Base-by-base conservation (phyloP, 1,140 invertebrate genomes). In the Idris sp. region DNA sequence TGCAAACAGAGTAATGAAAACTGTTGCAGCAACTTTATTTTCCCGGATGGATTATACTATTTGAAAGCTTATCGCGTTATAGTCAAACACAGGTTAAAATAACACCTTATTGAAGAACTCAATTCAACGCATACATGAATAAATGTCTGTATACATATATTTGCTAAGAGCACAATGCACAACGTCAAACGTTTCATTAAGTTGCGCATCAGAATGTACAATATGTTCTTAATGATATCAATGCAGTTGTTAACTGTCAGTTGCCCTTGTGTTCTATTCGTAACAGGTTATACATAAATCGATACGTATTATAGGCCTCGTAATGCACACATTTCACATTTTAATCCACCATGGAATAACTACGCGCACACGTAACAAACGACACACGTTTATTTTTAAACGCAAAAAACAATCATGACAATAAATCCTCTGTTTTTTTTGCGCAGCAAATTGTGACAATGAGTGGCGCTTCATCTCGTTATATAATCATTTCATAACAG, bases 141-240 rank as follows among this genome's bases (percentile, higher is more conserved):
- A n/a, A n/a, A n/a, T n/a, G n/a, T n/a, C n/a, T n/a, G n/a, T n/a
- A n/a, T n/a, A n/a, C n/a, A n/a, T n/a, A n/a, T n/a, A n/a, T n/a
- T n/a, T n/a, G n/a, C n/a, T n/a, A n/a, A n/a, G n/a, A n/a, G n/a
- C 30, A 72, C 58, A 62, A 72, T 72, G 36, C 51, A 10, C 49
- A 59, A 64, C 59, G 69, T 73, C 69, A 73, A 64, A 59, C 44
- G 53, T 73, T 73, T 73, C 59, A 73, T 58, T 73, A 64, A 58
- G 36, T 44, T 62, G 40, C 9, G 53, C 36, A 54, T 58, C 68
- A 64, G 25, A 59, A 58, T 64, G 38, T 38, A 54, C 68, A 72
- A 58, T 72, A 58, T 40, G 68, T 64, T 64, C 58, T 72, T 72
- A 64, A 72, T 72, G 58, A 62, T 56, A 72, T 62, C 58, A 72